Percentiles rank a stretch among this genome's conserved stretches.
These are phyloP conservation scores for Nycteola revayana DNA, from an alignment of 2,888 invertebrate species.

Conservation along the genomic window DNA sequence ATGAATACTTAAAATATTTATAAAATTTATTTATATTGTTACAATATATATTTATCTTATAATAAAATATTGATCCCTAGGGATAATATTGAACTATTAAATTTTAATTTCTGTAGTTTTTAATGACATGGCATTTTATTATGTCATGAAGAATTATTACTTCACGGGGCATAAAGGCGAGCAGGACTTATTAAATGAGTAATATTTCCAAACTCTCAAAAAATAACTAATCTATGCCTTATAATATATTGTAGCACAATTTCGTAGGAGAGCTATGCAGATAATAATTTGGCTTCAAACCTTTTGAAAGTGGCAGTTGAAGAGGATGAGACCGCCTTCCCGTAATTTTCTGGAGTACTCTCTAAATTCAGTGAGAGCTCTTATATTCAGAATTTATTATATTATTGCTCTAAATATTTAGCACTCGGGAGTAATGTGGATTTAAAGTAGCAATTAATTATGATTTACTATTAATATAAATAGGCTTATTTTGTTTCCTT, in stretches of 20 bases:
- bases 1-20: no score
- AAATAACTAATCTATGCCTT: slow-evolving; percentile 35
- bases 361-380: slow-evolving; percentile 69
- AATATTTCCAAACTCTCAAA: slow-evolving; percentile 2
- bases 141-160: no score
- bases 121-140: no score
- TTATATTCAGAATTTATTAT: slow-evolving; percentile 78
- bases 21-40: no score
- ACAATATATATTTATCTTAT: no score
- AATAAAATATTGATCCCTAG: no score
- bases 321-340: slow-evolving; percentile 71
- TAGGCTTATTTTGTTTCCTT: no score
- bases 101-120: no score
- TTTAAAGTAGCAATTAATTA: slow-evolving; percentile 52
- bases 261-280: slow-evolving; percentile 50
- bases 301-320: slow-evolving; percentile 65
- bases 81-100: no score
- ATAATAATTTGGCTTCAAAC: slow-evolving; percentile 70
- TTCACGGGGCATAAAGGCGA: no score
- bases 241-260: slow-evolving; percentile 42
- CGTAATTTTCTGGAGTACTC: slow-evolving; percentile 76
- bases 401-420: slow-evolving; percentile 70
- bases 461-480: slow-evolving; percentile 6
- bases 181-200: no score
- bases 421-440: slow-evolving; percentile 46